These are phyloP conservation scores for Huso huso DNA, from an alignment of 2,797 vertebrate species.

Conservation along the genomic window DNA sequence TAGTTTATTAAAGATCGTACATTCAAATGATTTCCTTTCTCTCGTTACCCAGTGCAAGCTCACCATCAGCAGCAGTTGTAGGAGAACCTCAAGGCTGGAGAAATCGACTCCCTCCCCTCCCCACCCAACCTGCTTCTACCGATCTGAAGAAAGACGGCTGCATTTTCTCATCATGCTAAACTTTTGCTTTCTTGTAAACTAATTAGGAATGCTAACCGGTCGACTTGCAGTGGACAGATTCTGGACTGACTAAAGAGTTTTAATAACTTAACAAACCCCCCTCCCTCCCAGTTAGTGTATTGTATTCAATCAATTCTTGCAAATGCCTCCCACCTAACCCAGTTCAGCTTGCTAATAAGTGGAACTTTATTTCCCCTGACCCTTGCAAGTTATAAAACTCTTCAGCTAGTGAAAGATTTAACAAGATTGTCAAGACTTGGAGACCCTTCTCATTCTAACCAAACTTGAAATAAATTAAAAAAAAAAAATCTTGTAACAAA, in stretches of 20 bases:
- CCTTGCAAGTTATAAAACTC: slow-evolving; percentile 84
- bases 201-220: slow-evolving; percentile 89
- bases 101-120: slow-evolving; percentile 61
- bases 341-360: slow-evolving; percentile 85
- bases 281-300: slow-evolving; percentile 45
- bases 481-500: slow-evolving; percentile 52
- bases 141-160: slow-evolving; percentile 67
- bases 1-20: background rate
- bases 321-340: slow-evolving; percentile 43
- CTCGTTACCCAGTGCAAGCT: slow-evolving; percentile 80
- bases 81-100: slow-evolving; percentile 74
- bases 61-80: slow-evolving; percentile 99
- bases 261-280: slow-evolving; percentile 61
- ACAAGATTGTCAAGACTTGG: slow-evolving; percentile 87
- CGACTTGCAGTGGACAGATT: slow-evolving; percentile 80
- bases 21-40: slow-evolving; percentile 11
- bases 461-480: slow-evolving; percentile 77
- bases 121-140: slow-evolving; percentile 52
- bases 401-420: slow-evolving; percentile 92
- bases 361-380: slow-evolving; percentile 86
- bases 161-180: slow-evolving; percentile 65
- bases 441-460: slow-evolving; percentile 80
- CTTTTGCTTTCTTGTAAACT: slow-evolving; percentile 67
- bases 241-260: slow-evolving; percentile 62
- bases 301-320: slow-evolving; percentile 37